Evolutionary conservation across 2,888 invertebrate genomes (phyloP), one percentile per base, ranked within the genome.

Genomic region (Trissoscelio sp.): DNA sequence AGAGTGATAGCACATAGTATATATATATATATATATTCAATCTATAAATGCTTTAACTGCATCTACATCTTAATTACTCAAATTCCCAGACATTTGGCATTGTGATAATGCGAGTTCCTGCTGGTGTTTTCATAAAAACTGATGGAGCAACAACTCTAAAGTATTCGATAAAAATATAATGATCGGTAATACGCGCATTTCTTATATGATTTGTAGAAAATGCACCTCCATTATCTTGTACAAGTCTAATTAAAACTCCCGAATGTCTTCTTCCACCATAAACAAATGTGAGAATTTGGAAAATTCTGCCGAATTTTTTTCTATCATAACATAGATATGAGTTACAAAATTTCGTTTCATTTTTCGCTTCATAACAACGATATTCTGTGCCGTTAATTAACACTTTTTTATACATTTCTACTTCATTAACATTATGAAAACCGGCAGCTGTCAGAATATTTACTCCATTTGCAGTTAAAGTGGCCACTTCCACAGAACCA

Each of bases 41-140:
- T n/a, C n/a, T n/a, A n/a, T n/a, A n/a, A n/a, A n/a, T n/a, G n/a
- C n/a, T n/a, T n/a, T n/a, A n/a, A n/a, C n/a, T n/a, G n/a, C n/a
- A n/a, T n/a, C n/a, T n/a, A n/a, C n/a, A n/a, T n/a, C n/a, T n/a
- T n/a, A n/a, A n/a, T 28, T 28, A 34, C 3, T 58, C 58, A 39
- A 58, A 58, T 42, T 58, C 58, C 39, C 58, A 58, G n/a, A 42
- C 24, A 12, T 42, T 58, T 39, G 58, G 58, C 22, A 58, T 58
- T 42, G 24, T 22, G 7, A 39, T 44, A 42, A 16, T 9, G 28
- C 44, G 60, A 44, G 12, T 44, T 11, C 60, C 60, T 28, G 9
- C 16, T 16, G 44, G 5, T 28, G 60, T 60, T 60, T 42, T n/a
- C 11, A 24, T 16, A 44, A 60, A 11, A 44, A 60, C 4, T 42